Conservation (phyloP, 37 sponge, comb jelly and placozoan species). For the Oopsacas minuta region DNA sequence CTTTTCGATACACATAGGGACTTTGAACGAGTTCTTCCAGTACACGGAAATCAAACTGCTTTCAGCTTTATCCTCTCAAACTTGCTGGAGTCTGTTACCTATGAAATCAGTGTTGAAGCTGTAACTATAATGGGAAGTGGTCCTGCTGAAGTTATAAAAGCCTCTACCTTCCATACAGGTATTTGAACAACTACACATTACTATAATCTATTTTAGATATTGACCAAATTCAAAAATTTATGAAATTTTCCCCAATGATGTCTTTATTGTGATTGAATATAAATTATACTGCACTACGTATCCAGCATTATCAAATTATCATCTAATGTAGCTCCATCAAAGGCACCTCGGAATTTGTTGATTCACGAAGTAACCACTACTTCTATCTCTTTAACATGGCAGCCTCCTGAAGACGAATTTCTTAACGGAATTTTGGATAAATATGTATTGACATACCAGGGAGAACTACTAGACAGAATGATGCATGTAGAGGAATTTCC, state of each 20-base stretch:
- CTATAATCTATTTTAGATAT: too few relatives aligned
- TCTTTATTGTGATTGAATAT: too few relatives aligned
- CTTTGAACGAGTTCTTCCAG: not conserved
- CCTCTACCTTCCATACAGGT: constrained; percentile 1
- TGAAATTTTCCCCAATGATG: too few relatives aligned
- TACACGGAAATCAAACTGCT: not conserved
- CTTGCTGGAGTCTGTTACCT: not conserved
- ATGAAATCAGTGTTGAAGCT: not conserved
- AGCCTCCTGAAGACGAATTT: constrained; percentile 3
- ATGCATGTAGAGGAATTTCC: not conserved
- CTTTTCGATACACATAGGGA: not conserved
- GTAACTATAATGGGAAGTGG: not conserved
- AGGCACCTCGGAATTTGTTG: not conserved
- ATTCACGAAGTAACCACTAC: not conserved
- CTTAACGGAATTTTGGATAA: not conserved
- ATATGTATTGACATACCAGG: not conserved
- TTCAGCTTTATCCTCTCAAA: not conserved
- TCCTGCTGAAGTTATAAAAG: not conserved
- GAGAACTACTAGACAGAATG: not conserved
- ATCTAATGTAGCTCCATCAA: not conserved
- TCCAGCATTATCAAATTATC: too few relatives aligned
- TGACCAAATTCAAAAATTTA: too few relatives aligned
- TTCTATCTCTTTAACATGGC: not conserved
- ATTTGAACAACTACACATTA: too few relatives aligned
- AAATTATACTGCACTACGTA: too few relatives aligned